A percentile compares a stretch with the other conserved stretches of the same genome.
Evolutionary conservation across 2,797 vertebrate genomes (phyloP).

Genomic region (Intellagama lesueurii): DNA sequence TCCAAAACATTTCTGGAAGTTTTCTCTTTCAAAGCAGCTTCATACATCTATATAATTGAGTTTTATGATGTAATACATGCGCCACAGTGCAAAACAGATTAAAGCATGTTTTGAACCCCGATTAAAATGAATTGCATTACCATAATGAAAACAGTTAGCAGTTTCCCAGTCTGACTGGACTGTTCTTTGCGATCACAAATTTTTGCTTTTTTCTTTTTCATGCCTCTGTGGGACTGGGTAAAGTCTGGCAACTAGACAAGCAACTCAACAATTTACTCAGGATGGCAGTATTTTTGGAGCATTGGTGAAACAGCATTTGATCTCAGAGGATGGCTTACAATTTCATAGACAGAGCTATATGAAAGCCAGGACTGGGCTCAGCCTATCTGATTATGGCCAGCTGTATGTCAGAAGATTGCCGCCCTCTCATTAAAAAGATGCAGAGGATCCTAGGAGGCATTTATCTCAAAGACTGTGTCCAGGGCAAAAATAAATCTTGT

Average conservation of each 20-base stretch:
- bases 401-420: not conserved
- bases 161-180: not conserved
- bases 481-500: not conserved
- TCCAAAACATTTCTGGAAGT: conserved; percentile 11
- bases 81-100: not conserved
- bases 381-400: too few species aligned
- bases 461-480: not conserved
- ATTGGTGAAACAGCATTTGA: too few species aligned
- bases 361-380: too few species aligned
- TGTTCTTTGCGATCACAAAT: not conserved
- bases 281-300: not conserved
- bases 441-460: too few species aligned
- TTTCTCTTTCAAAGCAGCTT: conserved; percentile 25
- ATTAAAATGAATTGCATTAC: not conserved
- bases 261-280: too few species aligned
- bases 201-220: too few species aligned
- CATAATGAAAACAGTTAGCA: not conserved
- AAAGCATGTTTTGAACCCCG: not conserved
- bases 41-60: conserved; percentile 51
- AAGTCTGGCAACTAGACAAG: not conserved
- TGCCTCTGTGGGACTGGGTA: not conserved
- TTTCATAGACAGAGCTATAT: too few species aligned
- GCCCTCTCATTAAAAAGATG: not conserved
- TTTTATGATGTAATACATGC: conserved; percentile 37
- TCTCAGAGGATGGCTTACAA: too few species aligned